phyloP scores from a whole-genome alignment of 2,797 vertebrate genomes.

The Rhynchonycteris naso region DNA sequence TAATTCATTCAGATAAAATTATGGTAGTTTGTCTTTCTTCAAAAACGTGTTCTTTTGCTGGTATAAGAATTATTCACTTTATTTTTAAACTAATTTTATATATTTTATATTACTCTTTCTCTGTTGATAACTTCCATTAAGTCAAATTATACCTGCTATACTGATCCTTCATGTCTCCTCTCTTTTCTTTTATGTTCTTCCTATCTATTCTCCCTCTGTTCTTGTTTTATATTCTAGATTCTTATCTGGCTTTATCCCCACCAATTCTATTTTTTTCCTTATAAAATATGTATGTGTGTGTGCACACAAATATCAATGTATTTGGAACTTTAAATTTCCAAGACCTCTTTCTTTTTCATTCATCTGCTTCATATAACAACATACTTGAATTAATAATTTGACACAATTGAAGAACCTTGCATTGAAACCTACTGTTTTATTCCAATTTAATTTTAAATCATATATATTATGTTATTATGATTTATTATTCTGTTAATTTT shows the following conservation, averaged over 20 bases:
- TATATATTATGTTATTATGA: background rate
- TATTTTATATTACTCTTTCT: background rate
- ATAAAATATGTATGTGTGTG: background rate
- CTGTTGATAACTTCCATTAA: background rate
- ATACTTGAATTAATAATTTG: background rate
- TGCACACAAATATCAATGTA: background rate
- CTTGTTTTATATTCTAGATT: background rate
- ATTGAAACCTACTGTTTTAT: background rate
- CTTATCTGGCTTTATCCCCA: background rate
- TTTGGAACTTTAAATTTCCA: background rate
- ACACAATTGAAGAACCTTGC: background rate
- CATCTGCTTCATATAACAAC: background rate
- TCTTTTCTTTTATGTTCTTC: background rate
- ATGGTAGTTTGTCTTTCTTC: background rate
- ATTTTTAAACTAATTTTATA: background rate
- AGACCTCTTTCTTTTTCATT: background rate
- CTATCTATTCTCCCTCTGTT: background rate
- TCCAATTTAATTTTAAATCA: background rate
- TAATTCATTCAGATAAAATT: background rate
- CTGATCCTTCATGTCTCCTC: background rate
- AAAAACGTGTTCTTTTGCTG: background rate
- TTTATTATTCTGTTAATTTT: background rate
- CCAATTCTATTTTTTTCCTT: background rate
- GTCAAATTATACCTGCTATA: background rate
- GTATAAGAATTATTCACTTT: background rate